Evolutionary conservation across 2,888 invertebrate species (phyloP).

Genomic region (Phaedon cochleariae): DNA sequence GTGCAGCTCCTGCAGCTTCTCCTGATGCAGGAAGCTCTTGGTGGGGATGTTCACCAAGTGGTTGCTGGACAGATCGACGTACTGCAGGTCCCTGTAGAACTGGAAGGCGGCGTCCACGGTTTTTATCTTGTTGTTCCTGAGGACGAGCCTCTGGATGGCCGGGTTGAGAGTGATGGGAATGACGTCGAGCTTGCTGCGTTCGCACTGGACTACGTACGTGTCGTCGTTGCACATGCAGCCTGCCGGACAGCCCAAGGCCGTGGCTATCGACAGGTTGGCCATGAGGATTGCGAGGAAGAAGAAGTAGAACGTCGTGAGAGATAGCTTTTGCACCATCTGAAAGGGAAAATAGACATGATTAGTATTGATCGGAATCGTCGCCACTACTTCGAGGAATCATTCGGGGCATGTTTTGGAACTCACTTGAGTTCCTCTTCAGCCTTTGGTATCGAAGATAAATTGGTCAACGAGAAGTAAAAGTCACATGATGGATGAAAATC

Average conservation of each 20-base stretch:
- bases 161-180: constrained; percentile 92
- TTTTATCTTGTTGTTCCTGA: constrained; percentile 86
- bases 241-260: constrained; percentile 80
- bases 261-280: constrained; percentile 58
- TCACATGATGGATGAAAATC: too few relatives aligned
- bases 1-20: constrained; percentile 83
- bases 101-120: constrained; percentile 89
- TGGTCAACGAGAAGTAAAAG: too few relatives aligned
- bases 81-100: constrained; percentile 87
- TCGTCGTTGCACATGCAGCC: constrained; percentile 92
- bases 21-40: constrained; percentile 81
- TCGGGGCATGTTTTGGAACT: too few relatives aligned
- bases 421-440: too few relatives aligned
- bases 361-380: too few relatives aligned
- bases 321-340: constrained; percentile 43
- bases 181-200: constrained; percentile 85
- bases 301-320: constrained; percentile 27
- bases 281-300: constrained; percentile 45
- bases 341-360: constrained; percentile 45
- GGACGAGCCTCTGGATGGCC: constrained; percentile 83
- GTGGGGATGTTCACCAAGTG: constrained; percentile 83
- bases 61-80: constrained; percentile 85
- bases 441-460: too few relatives aligned
- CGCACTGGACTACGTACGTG: constrained; percentile 85
- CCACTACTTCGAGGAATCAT: too few relatives aligned